Conservation (phyloP, 1,140 invertebrate species). For the Meloidogyne exigua region DNA sequence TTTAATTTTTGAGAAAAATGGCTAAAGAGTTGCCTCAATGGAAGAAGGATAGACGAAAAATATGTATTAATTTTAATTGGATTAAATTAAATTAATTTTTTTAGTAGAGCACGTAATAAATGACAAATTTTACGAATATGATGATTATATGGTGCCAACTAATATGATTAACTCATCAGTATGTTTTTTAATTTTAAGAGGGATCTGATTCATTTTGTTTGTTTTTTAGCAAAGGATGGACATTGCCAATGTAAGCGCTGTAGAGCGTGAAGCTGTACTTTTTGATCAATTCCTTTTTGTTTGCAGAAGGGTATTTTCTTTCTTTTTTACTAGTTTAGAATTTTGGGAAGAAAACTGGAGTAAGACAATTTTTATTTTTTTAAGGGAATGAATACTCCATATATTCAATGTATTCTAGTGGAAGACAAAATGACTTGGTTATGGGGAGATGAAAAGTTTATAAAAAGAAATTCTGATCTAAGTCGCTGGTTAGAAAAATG, state of each 20-base stretch:
- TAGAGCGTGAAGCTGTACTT: conserved; percentile 13
- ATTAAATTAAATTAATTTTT: not conserved
- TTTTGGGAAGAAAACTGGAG: not conserved
- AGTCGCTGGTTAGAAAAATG: conserved; percentile 23
- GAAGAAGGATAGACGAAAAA: not conserved
- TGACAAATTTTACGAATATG: conserved; percentile 32
- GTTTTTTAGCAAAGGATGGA: conserved; percentile 23
- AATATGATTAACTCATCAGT: conserved; percentile 24
- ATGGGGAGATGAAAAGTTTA: not conserved
- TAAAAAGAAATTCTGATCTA: conserved; percentile 9
- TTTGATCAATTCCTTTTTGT: conserved; percentile 32
- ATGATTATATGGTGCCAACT: conserved; percentile 17
- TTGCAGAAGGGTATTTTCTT: conserved; percentile 20
- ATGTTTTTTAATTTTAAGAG: not conserved
- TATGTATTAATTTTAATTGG: not conserved
- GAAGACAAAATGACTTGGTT: not conserved
- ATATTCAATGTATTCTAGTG: conserved; percentile 23
- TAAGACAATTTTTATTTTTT: not conserved
- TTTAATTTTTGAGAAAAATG: too few species aligned
- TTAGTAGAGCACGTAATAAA: conserved; percentile 23
- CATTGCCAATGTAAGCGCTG: conserved; percentile 13
- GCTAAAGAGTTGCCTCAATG: not conserved
- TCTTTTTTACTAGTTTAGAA: too few species aligned
- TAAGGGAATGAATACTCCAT: conserved; percentile 33
- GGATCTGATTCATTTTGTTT: not conserved